phyloP scores from a whole-genome alignment of 2,797 vertebrate species.

The Crax fasciolata region DNA sequence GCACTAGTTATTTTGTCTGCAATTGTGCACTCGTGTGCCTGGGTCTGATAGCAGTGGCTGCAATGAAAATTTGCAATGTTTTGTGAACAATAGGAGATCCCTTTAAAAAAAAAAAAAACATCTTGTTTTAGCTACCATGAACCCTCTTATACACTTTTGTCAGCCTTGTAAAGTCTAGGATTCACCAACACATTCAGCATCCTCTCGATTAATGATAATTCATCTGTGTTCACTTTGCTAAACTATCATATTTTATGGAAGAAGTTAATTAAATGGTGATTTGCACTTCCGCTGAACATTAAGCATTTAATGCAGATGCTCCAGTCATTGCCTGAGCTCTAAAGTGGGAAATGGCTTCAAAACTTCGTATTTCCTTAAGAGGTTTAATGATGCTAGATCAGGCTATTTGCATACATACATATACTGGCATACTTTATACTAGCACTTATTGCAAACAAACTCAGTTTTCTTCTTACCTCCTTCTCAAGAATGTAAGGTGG shows the following conservation, averaged over 20 bases:
- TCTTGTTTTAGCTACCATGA: slow-evolving; percentile 8
- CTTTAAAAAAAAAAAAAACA: neutral
- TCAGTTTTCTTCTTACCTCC: slow-evolving; percentile 43
- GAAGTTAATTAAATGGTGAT: slow-evolving; percentile 79
- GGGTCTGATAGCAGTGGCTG: slow-evolving; percentile 23
- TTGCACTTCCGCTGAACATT: slow-evolving; percentile 76
- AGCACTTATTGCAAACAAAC: slow-evolving; percentile 55
- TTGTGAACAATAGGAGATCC: slow-evolving; percentile 25
- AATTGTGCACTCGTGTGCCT: slow-evolving; percentile 14
- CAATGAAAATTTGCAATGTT: slow-evolving; percentile 11
- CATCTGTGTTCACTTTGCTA: slow-evolving; percentile 73
- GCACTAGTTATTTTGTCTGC: slow-evolving; percentile 49
- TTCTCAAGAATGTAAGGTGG: slow-evolving; percentile 22
- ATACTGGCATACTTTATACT: slow-evolving; percentile 64
- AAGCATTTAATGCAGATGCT: slow-evolving; percentile 78
- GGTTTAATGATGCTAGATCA: slow-evolving; percentile 75
- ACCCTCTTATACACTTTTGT: slow-evolving; percentile 17
- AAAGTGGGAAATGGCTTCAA: slow-evolving; percentile 73
- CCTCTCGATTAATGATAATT: slow-evolving; percentile 64
- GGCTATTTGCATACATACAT: slow-evolving; percentile 74
- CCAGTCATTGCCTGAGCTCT: slow-evolving; percentile 67
- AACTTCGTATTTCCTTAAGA: slow-evolving; percentile 76
- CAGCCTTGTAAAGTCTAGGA: slow-evolving; percentile 11
- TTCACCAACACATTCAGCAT: slow-evolving; percentile 15
- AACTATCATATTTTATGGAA: slow-evolving; percentile 76